phyloP scores from a whole-genome alignment of 2,888 invertebrate species.

The Eristalinus aeneus region DNA sequence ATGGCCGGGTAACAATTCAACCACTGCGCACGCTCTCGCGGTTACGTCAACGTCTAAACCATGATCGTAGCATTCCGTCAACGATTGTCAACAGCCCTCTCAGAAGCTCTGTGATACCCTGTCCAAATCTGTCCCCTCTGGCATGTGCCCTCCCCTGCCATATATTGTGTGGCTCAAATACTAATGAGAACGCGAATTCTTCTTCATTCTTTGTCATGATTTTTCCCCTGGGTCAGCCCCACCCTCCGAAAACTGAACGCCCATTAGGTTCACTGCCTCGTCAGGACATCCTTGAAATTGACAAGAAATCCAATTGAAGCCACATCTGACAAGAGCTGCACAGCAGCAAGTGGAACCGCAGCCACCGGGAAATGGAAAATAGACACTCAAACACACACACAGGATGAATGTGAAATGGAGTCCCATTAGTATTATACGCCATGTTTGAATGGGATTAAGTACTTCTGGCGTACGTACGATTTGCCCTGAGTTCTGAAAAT shows the following conservation, averaged over 20 bases:
- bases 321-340: not conserved
- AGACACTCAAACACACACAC: conserved; percentile 27
- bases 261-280: conserved; percentile 24
- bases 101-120: too few relatives aligned
- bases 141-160: too few relatives aligned
- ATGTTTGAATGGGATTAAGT: conserved; percentile 69
- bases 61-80: too few relatives aligned
- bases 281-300: not conserved
- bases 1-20: too few relatives aligned
- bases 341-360: not conserved
- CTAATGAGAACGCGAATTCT: too few relatives aligned
- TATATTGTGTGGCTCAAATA: too few relatives aligned
- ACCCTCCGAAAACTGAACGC: not conserved
- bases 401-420: conserved; percentile 64
- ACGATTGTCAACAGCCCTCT: too few relatives aligned
- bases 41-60: too few relatives aligned
- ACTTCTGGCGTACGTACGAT: conserved; percentile 64
- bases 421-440: conserved; percentile 68
- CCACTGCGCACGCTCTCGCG: too few relatives aligned
- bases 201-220: too few relatives aligned
- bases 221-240: too few relatives aligned
- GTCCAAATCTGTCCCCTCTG: too few relatives aligned
- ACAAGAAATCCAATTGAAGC: not conserved
- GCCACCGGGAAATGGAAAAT: conserved; percentile 49
- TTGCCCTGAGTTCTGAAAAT: conserved; percentile 64